Percentiles rank a stretch among this genome's conserved stretches.
Conservation (phyloP, 1,140 invertebrate genomes). For the Plutomurus gul region DNA sequence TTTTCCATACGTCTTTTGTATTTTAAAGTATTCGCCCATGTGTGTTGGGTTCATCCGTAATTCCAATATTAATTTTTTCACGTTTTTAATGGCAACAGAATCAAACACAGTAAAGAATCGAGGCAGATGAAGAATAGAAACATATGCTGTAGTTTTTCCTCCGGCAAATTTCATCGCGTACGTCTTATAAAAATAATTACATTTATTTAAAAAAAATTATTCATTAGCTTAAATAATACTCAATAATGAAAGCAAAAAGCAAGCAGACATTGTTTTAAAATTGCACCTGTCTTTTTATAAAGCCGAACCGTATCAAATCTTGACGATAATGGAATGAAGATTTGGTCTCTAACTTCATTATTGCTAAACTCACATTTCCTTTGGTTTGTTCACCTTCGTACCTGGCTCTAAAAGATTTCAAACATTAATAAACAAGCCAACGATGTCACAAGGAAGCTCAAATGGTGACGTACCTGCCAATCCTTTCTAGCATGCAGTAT, state of each 20-base stretch:
- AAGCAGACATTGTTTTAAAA: background rate
- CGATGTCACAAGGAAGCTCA: background rate
- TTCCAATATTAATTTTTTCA: background rate
- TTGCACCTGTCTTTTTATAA: constrained; percentile 68
- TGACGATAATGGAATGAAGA: constrained; percentile 71
- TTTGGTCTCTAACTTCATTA: constrained; percentile 63
- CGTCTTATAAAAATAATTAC: background rate
- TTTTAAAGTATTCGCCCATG: constrained; percentile 1
- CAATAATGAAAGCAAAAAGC: too few relatives aligned
- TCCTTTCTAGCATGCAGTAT: constrained; percentile 76
- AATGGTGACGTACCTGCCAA: constrained; percentile 65
- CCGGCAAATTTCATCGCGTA: constrained; percentile 56
- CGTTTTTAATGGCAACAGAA: background rate
- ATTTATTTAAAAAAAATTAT: background rate
- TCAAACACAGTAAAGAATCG: constrained; percentile 62
- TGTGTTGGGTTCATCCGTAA: background rate
- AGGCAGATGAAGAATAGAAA: constrained; percentile 62
- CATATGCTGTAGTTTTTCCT: constrained; percentile 60
- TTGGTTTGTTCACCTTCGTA: constrained; percentile 72
- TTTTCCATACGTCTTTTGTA: constrained; percentile 38
- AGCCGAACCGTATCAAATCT: constrained; percentile 62
- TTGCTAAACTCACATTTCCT: constrained; percentile 65
- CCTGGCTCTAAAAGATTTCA: constrained; percentile 56
- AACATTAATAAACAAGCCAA: background rate
- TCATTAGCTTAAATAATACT: too few relatives aligned